A percentile compares a stretch with the other conserved stretches of the same genome.
Conservation (phyloP, 2,888 invertebrate genomes). For the Athalia rosae region DNA sequence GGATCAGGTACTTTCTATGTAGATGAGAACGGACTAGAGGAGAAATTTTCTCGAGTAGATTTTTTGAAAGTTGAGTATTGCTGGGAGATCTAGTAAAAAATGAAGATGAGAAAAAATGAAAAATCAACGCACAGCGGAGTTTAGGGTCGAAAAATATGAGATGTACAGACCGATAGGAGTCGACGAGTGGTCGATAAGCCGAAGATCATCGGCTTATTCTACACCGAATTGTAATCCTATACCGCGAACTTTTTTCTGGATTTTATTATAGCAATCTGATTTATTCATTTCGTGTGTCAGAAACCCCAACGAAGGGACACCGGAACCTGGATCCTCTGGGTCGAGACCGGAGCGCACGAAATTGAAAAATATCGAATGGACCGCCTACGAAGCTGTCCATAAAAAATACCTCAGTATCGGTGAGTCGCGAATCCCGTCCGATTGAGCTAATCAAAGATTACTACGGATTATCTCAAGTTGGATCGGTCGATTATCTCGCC, state of each 20-base stretch:
- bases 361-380: slow-evolving; percentile 94
- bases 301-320: slow-evolving; percentile 88
- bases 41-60: background rate
- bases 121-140: background rate
- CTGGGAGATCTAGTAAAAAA: background rate
- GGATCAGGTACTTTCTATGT: background rate
- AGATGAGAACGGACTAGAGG: background rate
- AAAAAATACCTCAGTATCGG: slow-evolving; percentile 94
- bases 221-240: too few species aligned
- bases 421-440: slow-evolving; percentile 60
- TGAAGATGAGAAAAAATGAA: background rate
- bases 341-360: slow-evolving; percentile 87
- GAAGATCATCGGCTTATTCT: background rate
- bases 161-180: background rate
- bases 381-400: slow-evolving; percentile 92
- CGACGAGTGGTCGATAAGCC: slow-evolving; percentile 2
- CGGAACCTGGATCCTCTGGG: slow-evolving; percentile 78
- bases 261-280: slow-evolving; percentile 23
- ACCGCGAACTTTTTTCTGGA: background rate
- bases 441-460: background rate
- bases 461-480: background rate
- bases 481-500: slow-evolving; percentile 9
- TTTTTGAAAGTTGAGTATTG: slow-evolving; percentile 12
- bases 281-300: slow-evolving; percentile 74
- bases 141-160: too few species aligned